A percentile compares a stretch with the other conserved stretches of the same genome.
Evolutionary conservation across 2,888 invertebrate species (phyloP).

Genomic region (Heteromyza rotundicornis): DNA sequence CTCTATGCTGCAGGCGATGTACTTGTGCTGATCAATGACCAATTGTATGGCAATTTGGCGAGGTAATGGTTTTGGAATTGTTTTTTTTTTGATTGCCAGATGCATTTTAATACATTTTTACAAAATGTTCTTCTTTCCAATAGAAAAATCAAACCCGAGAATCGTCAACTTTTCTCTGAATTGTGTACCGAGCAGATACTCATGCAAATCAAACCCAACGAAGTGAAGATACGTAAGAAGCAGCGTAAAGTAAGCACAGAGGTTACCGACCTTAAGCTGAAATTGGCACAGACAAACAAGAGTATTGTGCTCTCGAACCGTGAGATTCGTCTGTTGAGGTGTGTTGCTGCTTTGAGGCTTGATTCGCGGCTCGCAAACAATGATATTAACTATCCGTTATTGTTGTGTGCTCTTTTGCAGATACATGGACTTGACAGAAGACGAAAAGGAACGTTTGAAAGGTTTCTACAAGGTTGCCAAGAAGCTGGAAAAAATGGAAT

Average conservation of each 20-base stretch:
- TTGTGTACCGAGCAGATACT: constrained; percentile 86
- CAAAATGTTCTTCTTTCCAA: not conserved
- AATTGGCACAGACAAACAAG: constrained; percentile 80
- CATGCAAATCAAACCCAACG: constrained; percentile 84
- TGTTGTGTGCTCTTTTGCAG: constrained; percentile 62
- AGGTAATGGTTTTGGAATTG: constrained; percentile 61
- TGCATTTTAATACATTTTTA: no score
- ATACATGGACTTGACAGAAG: constrained; percentile 89
- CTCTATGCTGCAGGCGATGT: constrained; percentile 91
- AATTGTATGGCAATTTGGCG: constrained; percentile 77
- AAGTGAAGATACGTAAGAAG: constrained; percentile 85
- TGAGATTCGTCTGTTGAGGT: constrained; percentile 84
- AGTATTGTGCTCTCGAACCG: constrained; percentile 90
- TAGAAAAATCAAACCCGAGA: constrained; percentile 74
- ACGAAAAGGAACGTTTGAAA: constrained; percentile 89
- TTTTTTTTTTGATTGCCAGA: no score
- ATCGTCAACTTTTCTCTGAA: constrained; percentile 77
- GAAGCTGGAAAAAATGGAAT: constrained; percentile 88
- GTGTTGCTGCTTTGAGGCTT: constrained; percentile 26
- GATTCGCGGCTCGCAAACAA: not conserved
- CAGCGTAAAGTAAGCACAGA: constrained; percentile 91
- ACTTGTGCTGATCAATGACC: constrained; percentile 83
- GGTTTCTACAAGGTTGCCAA: constrained; percentile 91
- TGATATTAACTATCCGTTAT: not conserved
- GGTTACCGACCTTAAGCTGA: constrained; percentile 82